Base-by-base conservation (phyloP, 2,888 invertebrate species). In the Cheilosia scutellata region DNA sequence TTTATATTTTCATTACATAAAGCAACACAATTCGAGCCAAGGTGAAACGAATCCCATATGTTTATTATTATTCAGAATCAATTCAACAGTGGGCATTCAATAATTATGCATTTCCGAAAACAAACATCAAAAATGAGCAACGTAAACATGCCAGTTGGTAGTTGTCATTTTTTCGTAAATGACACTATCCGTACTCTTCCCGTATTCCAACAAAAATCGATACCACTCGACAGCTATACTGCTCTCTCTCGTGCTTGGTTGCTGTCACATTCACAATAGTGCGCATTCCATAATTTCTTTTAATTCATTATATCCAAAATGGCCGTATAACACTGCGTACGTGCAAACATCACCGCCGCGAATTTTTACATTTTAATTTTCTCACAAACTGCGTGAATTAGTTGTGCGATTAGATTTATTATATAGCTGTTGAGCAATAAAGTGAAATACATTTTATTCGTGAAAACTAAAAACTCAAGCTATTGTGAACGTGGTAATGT, bases 191-290 rank as follows among this genome's bases (percentile, higher is more conserved):
- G 66, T 11, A n/a, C 66, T 68, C 66, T 47, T 71, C 33, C 0
- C 25, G 9, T 6, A 6, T 16, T 9, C 7, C 27, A 20, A 31
- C 9, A 42, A 66, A 82, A 82, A 77, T 83, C 78, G 58, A 83
- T 83, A 78, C 11, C 33, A 11, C 5, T 1, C 25, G 51, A 27
- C 0, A 44, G 68, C 13, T n/a, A 51, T n/a, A n/a, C 77, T 42
- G 11, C 31, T 83, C 62, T 63, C 13, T 9, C 72, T n/a, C 3
- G 3, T 47, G 49, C 13, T 11, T 13, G 3, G 51, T 63, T 57
- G 37, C 71, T 71, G 71, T 82, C 49, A 47, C 63, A 82, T 88
- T 88, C 88, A 88, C 88, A 88, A 88, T 88, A 76, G 78, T 63
- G 70, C 74, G 84, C 84, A 79, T 84, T 84, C 57, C 72, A 76